Percentiles rank a stretch among this genome's conserved stretches.
These are phyloP conservation scores for Otis tarda DNA, from an alignment of 2,113 vertebrate genomes.

Conservation along the genomic window DNA sequence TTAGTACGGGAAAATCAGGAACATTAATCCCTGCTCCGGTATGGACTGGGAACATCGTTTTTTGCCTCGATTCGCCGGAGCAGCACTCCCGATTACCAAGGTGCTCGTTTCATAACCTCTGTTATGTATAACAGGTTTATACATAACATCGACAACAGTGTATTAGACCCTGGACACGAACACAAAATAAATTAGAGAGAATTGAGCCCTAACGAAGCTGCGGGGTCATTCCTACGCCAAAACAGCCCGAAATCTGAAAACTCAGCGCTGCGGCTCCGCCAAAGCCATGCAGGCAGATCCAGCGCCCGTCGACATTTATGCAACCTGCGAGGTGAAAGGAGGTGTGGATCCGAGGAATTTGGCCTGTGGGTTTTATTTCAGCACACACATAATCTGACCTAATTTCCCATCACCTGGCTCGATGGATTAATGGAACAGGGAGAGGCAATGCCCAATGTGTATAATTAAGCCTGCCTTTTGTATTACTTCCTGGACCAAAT, in stretches of 20 bases:
- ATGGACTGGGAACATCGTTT: neutral
- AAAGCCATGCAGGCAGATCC: neutral
- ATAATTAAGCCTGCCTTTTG: neutral
- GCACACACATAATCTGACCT: neutral
- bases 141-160: rapidly evolving
- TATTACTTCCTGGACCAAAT: neutral
- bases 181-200: neutral
- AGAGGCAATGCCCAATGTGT: neutral
- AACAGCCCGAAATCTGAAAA: neutral
- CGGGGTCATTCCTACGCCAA: neutral
- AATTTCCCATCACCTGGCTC: neutral
- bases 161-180: rapidly evolving
- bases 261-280: neutral
- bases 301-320: neutral
- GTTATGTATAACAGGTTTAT: neutral
- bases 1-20: neutral
- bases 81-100: neutral
- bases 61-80: neutral
- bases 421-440: neutral
- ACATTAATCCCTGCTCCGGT: neutral
- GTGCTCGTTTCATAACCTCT: neutral
- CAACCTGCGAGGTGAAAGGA: neutral
- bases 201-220: rapidly evolving
- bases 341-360: neutral
- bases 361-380: neutral